Conservation (phyloP, 2,888 invertebrate genomes). For the Rutpela maculata region DNA sequence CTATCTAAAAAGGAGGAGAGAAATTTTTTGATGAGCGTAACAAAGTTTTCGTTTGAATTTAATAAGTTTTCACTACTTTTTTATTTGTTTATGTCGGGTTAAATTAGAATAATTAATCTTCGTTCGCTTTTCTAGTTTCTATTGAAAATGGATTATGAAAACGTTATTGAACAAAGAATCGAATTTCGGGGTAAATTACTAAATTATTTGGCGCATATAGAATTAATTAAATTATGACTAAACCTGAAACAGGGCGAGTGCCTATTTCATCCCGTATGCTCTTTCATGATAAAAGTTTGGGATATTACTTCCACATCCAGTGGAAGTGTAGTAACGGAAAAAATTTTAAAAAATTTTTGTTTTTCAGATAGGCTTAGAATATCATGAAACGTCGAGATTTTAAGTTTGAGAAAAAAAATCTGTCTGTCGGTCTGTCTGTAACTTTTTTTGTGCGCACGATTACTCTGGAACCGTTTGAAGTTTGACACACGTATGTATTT, state of each 20-base stretch:
- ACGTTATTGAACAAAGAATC: background rate
- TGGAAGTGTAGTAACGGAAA: too few relatives aligned
- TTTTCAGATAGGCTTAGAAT: too few relatives aligned
- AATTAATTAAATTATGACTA: background rate
- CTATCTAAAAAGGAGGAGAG: background rate
- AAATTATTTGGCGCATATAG: background rate
- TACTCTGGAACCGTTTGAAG: too few relatives aligned
- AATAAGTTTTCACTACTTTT: conserved; percentile 22
- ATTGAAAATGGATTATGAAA: conserved; percentile 5
- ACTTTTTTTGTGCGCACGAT: too few relatives aligned
- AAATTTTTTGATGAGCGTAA: background rate
- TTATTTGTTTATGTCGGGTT: background rate
- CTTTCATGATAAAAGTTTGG: too few relatives aligned
- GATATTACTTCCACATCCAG: too few relatives aligned
- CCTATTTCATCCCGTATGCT: too few relatives aligned
- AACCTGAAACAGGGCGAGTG: background rate
- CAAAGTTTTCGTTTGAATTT: background rate
- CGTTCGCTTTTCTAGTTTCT: background rate
- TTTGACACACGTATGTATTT: too few relatives aligned
- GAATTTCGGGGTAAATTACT: background rate
- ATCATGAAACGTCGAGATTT: too few relatives aligned
- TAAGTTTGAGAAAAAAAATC: too few relatives aligned
- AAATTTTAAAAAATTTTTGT: too few relatives aligned
- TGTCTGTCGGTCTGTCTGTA: too few relatives aligned
- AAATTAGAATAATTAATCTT: background rate